Conservation (phyloP, 2,888 invertebrate genomes). For the Hirtodrosophila alboralis region DNA sequence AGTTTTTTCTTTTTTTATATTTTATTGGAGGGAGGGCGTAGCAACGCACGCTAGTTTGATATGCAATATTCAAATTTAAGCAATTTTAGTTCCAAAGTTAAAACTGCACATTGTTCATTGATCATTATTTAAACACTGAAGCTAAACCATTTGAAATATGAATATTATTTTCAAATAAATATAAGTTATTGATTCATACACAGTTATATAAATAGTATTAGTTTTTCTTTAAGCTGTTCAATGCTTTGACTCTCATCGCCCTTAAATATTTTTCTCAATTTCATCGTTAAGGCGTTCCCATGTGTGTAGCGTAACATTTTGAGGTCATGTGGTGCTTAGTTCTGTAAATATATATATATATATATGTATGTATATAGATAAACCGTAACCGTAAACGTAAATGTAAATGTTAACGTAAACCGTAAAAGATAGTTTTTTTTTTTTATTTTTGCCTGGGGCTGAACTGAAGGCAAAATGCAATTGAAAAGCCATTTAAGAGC, state of each 20-base stretch:
- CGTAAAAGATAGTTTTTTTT: slow-evolving; percentile 27
- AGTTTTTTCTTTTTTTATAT: too few relatives aligned
- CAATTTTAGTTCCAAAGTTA: too few relatives aligned
- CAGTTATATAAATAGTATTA: not conserved
- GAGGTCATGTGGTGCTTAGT: slow-evolving; percentile 56
- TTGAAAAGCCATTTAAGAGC: slow-evolving; percentile 68
- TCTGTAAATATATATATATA: slow-evolving; percentile 22
- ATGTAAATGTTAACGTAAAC: slow-evolving; percentile 4
- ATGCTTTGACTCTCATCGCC: slow-evolving; percentile 4
- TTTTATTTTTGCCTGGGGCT: slow-evolving; percentile 40
- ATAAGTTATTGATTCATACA: too few relatives aligned
- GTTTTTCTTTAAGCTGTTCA: slow-evolving; percentile 8
- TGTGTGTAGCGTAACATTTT: slow-evolving; percentile 44
- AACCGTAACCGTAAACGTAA: slow-evolving; percentile 6
- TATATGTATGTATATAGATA: too few relatives aligned
- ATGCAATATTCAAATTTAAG: too few relatives aligned
- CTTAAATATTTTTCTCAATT: slow-evolving; percentile 53
- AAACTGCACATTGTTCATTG: too few relatives aligned
- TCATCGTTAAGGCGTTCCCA: slow-evolving; percentile 58
- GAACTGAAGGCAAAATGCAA: slow-evolving; percentile 49
- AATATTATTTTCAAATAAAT: too few relatives aligned
- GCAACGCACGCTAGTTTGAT: too few relatives aligned
- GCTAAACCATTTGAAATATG: too few relatives aligned
- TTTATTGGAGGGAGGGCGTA: too few relatives aligned
- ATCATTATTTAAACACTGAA: too few relatives aligned